phyloP scores from a whole-genome alignment of 2,113 vertebrate species.

The Zosterops borbonicus region DNA sequence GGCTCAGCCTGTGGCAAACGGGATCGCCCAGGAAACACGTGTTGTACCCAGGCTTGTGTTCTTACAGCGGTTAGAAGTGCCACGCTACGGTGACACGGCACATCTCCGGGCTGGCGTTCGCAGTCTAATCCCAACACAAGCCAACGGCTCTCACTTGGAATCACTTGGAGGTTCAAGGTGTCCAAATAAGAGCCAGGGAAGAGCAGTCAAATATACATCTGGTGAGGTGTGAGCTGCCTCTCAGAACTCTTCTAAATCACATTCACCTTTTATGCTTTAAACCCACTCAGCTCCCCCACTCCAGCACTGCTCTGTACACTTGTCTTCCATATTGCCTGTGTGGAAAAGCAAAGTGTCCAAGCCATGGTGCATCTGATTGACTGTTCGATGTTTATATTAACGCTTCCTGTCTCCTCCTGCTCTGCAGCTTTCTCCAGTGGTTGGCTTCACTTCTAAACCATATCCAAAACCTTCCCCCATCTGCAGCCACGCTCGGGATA shows the following conservation, averaged over 20 bases:
- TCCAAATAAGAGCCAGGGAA: neutral
- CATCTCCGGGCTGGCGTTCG: neutral
- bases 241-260: neutral
- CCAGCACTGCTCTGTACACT: neutral
- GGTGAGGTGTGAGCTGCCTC: neutral
- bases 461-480: neutral
- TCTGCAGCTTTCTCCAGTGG: neutral
- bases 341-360: neutral
- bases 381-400: neutral
- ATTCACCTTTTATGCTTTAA: neutral
- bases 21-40: neutral
- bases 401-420: neutral
- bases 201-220: rapidly evolving
- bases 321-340: neutral
- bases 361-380: neutral
- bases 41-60: rapidly evolving
- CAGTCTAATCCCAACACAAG: neutral
- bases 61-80: neutral
- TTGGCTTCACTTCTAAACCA: neutral
- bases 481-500: neutral
- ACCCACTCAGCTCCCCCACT: neutral
- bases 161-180: neutral
- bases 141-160: rapidly evolving
- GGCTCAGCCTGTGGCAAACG: neutral
- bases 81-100: neutral